Evolutionary conservation across 2,113 vertebrate species (phyloP).

Genomic region (Malaclemys terrapin): DNA sequence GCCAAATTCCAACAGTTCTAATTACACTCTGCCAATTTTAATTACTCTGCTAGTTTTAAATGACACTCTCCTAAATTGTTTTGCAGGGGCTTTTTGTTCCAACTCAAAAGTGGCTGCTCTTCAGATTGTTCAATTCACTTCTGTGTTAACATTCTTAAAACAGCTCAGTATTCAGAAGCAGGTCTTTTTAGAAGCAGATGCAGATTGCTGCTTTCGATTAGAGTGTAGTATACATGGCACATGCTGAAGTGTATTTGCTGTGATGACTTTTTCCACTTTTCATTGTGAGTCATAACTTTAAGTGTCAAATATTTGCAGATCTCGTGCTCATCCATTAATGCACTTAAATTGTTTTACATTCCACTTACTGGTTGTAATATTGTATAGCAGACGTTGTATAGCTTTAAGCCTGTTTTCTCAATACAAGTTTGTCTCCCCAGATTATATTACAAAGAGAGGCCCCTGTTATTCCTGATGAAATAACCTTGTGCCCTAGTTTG

Average conservation of each 20-base stretch:
- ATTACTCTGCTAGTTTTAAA: neutral
- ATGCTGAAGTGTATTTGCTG: neutral
- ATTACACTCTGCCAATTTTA: neutral
- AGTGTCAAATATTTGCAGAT: neutral
- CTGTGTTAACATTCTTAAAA: neutral
- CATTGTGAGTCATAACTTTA: neutral
- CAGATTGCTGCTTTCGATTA: neutral
- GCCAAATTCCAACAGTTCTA: neutral
- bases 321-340: neutral
- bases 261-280: neutral
- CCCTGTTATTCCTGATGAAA: fast-evolving
- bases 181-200: neutral
- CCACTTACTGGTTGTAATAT: neutral
- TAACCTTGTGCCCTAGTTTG: neutral
- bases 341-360: neutral
- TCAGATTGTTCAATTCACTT: neutral
- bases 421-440: neutral
- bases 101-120: fast-evolving
- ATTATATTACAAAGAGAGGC: neutral
- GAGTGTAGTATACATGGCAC: fast-evolving
- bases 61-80: neutral
- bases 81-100: neutral
- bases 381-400: neutral
- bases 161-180: neutral
- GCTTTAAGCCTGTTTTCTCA: neutral